Percentiles rank a stretch among this genome's conserved stretches.
phyloP scores from a whole-genome alignment of 2,888 invertebrate species.

The Villa cingulata region DNA sequence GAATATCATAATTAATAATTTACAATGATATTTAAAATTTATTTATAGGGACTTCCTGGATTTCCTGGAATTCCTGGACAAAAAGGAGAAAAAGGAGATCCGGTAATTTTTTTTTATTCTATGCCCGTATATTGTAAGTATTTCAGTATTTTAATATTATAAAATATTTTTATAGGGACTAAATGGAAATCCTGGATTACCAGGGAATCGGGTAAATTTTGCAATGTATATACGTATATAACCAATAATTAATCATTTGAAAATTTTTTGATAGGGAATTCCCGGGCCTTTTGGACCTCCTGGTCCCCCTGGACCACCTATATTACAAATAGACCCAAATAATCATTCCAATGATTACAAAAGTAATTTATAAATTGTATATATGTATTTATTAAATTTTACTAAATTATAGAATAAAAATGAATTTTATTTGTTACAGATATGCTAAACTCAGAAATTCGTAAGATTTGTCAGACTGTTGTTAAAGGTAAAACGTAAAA shows the following conservation, averaged over 20 bases:
- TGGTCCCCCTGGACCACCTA: slow-evolving; percentile 27
- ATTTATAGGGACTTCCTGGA: slow-evolving; percentile 49
- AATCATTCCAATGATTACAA: background rate
- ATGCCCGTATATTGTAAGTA: too few species aligned
- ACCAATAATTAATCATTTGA: too few species aligned
- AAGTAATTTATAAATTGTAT: too few species aligned
- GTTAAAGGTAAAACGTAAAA: slow-evolving; percentile 73
- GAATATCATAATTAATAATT: background rate
- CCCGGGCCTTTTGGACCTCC: slow-evolving; percentile 36
- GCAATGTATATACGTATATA: too few species aligned
- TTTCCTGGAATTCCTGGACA: slow-evolving; percentile 36
- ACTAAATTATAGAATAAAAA: too few species aligned
- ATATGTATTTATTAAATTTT: too few species aligned
- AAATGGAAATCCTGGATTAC: background rate
- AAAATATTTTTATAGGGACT: too few species aligned
- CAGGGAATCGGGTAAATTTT: background rate
- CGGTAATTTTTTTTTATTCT: too few species aligned
- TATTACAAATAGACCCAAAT: too few species aligned
- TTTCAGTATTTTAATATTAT: too few species aligned
- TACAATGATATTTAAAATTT: slow-evolving; percentile 7
- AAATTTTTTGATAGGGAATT: too few species aligned
- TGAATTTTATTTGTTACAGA: slow-evolving; percentile 4
- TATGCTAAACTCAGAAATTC: slow-evolving; percentile 42
- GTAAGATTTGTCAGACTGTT: slow-evolving; percentile 67
- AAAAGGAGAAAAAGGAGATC: slow-evolving; percentile 44